Evolutionary conservation across 53 echinoderm and acorn worm genomes (phyloP), one percentile per base, ranked within the genome.

Genomic region (Mesocentrotus franciscanus): DNA sequence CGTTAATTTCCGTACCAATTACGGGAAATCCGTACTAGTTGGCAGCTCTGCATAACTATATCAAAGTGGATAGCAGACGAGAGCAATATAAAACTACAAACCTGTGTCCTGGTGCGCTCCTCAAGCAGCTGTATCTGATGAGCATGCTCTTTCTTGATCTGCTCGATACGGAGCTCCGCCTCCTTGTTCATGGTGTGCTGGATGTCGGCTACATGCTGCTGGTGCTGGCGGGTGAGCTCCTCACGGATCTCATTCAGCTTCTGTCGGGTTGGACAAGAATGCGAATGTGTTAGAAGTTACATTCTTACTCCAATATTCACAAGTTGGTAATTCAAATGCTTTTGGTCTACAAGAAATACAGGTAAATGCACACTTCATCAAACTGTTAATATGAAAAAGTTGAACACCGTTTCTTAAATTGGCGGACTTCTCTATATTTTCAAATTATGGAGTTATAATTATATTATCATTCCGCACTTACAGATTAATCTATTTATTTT

Each of bases 121-220:
- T 96, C 96, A 17, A 96, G 85, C 29, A 96, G 66, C 35, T 93
- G 26, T 15, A 93, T 29, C 81, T 93, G 85, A 8, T 85, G 85
- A 24, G 92, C 94, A 18, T 97, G 96, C 96, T 99, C 97, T 15
- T 89, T 89, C 22, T 96, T 96, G 56, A 99, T 96, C 90, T 98
- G 97, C 33, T 99, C 97, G 11, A 99, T 94, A 29, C 97, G 96
- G 22, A 95, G 92, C 78, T 97, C 95, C n/a, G 98, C 97, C 92
- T 99, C 99, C 55, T 96, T 96, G 56, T 96, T 96, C 98, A 98
- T 97, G 90, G 97, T 99, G 91, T 92, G 97, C 71, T 98, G 97
- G 94, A 99, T 98, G 96, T 99, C 99, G 1, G 97, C 95, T 30
- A 99, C 96, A 61, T 99, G 99, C 90, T 99, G 96, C 90, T 99